Evolutionary conservation across 30 jellyfish, hydroid and myxozoan genomes (phyloP).

Genomic region (Hydractinia echinata): DNA sequence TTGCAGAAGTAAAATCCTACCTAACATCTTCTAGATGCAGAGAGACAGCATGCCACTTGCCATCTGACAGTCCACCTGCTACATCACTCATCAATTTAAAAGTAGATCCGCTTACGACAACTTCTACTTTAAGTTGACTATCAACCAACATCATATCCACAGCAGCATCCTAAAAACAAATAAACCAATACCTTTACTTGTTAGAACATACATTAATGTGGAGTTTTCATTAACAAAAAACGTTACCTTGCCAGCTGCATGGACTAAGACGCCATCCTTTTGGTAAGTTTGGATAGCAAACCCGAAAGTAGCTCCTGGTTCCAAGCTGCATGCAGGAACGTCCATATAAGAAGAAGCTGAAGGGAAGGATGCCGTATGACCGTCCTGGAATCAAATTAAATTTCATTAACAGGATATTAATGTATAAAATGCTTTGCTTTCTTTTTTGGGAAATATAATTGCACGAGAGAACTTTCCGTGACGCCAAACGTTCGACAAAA

Average conservation of each 20-base stretch:
- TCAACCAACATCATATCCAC: not conserved
- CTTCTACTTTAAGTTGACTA: conserved; percentile 20
- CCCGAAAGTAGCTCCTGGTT: conserved; percentile 38
- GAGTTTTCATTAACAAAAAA: not conserved
- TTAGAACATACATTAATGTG: too few species aligned
- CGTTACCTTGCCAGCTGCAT: conserved; percentile 47
- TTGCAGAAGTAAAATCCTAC: conserved; percentile 23
- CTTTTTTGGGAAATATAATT: too few species aligned
- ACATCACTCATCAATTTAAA: not conserved
- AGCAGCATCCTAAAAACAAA: conserved; percentile 7
- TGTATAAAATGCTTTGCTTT: too few species aligned
- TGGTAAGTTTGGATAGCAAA: conserved; percentile 70
- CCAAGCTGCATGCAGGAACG: conserved; percentile 48
- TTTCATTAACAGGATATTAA: too few species aligned
- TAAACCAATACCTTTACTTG: not conserved
- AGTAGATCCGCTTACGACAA: not conserved
- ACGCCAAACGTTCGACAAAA: too few species aligned
- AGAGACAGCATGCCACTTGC: conserved; percentile 75
- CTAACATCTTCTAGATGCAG: conserved; percentile 37
- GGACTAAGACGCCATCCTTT: conserved; percentile 46
- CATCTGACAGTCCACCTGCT: conserved; percentile 60
- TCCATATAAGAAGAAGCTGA: conserved; percentile 50
- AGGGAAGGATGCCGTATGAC: conserved; percentile 65
- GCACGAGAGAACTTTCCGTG: too few species aligned
- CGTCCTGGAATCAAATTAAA: conserved; percentile 33